These are phyloP conservation scores for Stomorhina lunata DNA, from an alignment of 2,888 invertebrate species.

Conservation along the genomic window DNA sequence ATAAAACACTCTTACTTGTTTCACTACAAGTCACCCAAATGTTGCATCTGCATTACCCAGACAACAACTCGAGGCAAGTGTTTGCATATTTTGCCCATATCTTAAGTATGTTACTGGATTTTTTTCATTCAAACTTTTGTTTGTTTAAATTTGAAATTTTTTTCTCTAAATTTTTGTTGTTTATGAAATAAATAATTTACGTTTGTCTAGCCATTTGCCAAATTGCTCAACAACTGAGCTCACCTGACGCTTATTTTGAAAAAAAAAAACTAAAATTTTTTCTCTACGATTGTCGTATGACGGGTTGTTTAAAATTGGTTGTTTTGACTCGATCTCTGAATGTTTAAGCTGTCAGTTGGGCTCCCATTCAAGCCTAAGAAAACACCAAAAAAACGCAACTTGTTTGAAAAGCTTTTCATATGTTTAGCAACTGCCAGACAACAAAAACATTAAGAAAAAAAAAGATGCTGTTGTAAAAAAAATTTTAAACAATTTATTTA, in stretches of 20 bases:
- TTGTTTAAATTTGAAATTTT: conserved; percentile 13
- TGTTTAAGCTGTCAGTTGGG: conserved; percentile 32
- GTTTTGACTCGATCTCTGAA: conserved; percentile 21
- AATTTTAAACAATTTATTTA: conserved; percentile 39
- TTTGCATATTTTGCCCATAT: conserved; percentile 7
- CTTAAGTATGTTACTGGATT: conserved; percentile 55
- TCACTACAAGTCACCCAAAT: background rate
- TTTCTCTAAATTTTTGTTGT: background rate
- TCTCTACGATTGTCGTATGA: conserved; percentile 33
- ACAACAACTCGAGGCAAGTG: background rate
- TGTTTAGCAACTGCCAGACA: background rate
- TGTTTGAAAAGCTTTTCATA: conserved; percentile 35
- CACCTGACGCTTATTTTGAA: conserved; percentile 53
- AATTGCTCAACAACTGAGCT: conserved; percentile 61
- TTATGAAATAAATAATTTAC: conserved; percentile 38
- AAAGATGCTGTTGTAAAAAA: conserved; percentile 22
- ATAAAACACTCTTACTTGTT: background rate
- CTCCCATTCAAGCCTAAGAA: conserved; percentile 47
- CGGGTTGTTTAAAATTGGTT: conserved; percentile 1
- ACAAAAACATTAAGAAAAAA: background rate
- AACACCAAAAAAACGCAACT: conserved; percentile 54
- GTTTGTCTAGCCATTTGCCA: conserved; percentile 58
- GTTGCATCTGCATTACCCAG: conserved; percentile 28
- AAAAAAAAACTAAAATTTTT: background rate
- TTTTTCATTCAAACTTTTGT: conserved; percentile 27